Percentiles rank a stretch among this genome's conserved stretches.
Evolutionary conservation across 2,888 invertebrate genomes (phyloP).

Genomic region (Acrobasis consociella): DNA sequence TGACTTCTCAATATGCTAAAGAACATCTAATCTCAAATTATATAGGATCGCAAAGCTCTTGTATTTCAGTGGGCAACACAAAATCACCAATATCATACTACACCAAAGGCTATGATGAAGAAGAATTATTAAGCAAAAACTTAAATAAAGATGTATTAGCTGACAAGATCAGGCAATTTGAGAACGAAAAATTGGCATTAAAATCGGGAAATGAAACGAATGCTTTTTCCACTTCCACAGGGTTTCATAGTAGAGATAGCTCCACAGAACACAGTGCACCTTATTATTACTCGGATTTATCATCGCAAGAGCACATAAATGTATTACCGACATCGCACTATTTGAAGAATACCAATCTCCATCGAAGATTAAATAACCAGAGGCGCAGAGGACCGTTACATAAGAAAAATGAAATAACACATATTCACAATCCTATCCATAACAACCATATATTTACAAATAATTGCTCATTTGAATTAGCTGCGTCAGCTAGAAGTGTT

Average conservation of each 20-base stretch:
- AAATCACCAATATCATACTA: constrained; percentile 77
- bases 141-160: constrained; percentile 63
- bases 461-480: constrained; percentile 76
- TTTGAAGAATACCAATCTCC: constrained; percentile 76
- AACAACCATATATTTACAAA: constrained; percentile 58
- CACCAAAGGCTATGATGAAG: constrained; percentile 69
- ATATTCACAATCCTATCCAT: constrained; percentile 88
- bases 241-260: constrained; percentile 84
- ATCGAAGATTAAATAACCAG: constrained; percentile 87
- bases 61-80: constrained; percentile 59
- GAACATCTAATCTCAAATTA: constrained; percentile 57
- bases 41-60: constrained; percentile 65
- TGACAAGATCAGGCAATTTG: constrained; percentile 77
- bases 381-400: constrained; percentile 84
- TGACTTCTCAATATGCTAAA: constrained; percentile 47
- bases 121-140: constrained; percentile 66
- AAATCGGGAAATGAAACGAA: constrained; percentile 59
- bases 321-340: constrained; percentile 70
- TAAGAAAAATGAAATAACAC: constrained; percentile 86
- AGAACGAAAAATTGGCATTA: constrained; percentile 63
- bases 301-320: constrained; percentile 78
- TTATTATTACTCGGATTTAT: constrained; percentile 93
- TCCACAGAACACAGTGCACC: constrained; percentile 88
- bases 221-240: constrained; percentile 66
- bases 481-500: constrained; percentile 83